Percentiles rank a stretch among this genome's conserved stretches.
Conservation (phyloP, 1,140 invertebrate species). For the Magallana gigas region DNA sequence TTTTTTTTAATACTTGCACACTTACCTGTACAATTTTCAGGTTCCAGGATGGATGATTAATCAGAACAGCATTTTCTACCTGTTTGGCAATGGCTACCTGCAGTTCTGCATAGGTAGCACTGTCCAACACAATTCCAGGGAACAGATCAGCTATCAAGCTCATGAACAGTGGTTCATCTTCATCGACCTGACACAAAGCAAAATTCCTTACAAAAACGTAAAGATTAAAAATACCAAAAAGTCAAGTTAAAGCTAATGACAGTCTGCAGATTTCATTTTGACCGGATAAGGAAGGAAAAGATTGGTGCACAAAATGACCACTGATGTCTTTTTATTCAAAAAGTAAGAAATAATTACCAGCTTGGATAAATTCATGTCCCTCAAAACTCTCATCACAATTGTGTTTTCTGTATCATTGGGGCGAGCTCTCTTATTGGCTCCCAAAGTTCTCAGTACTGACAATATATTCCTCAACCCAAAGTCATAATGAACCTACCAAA, state of each 20-base stretch:
- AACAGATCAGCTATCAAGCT: constrained; percentile 97
- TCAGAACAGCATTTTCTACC: constrained; percentile 82
- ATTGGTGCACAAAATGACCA: neutral
- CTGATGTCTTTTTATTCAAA: too few species aligned
- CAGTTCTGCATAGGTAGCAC: constrained; percentile 90
- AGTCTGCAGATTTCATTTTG: neutral
- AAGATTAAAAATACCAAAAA: too few species aligned
- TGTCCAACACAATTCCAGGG: constrained; percentile 94
- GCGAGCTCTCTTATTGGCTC: constrained; percentile 93
- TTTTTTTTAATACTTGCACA: neutral
- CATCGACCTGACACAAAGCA: constrained; percentile 84
- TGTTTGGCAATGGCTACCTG: constrained; percentile 76
- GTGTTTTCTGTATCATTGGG: constrained; percentile 95
- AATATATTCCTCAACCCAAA: constrained; percentile 97
- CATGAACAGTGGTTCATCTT: constrained; percentile 97
- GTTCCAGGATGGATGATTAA: constrained; percentile 96
- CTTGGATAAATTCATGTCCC: constrained; percentile 99
- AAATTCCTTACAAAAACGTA: too few species aligned
- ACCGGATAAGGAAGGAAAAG: neutral
- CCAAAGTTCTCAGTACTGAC: constrained; percentile 94
- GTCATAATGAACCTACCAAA: constrained; percentile 93
- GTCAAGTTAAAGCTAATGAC: too few species aligned
- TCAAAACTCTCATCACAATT: constrained; percentile 96
- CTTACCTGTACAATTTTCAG: constrained; percentile 93
- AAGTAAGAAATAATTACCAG: constrained; percentile 81